Evolutionary conservation across 2,113 vertebrate species (phyloP).

Genomic region (Apaloderma vittatum): DNA sequence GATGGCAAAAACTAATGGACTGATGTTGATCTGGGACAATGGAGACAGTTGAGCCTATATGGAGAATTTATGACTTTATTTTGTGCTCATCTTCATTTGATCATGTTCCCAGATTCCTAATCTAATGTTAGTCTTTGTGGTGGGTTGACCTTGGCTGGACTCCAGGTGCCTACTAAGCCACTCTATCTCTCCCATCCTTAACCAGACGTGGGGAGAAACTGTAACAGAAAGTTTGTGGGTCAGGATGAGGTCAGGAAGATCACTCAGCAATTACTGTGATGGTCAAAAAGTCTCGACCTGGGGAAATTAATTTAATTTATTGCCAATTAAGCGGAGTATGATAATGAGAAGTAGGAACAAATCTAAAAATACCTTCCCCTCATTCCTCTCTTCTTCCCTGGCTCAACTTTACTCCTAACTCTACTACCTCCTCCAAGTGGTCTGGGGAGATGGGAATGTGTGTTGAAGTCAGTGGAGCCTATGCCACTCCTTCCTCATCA

Average conservation of each 20-base stretch:
- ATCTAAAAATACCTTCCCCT: not conserved
- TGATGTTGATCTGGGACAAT: not conserved
- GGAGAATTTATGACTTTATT: not conserved
- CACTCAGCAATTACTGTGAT: not conserved
- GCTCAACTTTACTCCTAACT: not conserved
- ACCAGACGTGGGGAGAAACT: not conserved
- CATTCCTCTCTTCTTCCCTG: not conserved
- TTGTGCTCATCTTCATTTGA: not conserved
- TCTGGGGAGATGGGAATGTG: not conserved
- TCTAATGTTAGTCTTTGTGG: not conserved
- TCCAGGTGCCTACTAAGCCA: rapidly evolving
- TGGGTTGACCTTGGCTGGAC: not conserved
- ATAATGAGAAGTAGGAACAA: not conserved
- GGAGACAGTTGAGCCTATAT: not conserved
- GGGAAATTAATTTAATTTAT: not conserved
- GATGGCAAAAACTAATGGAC: not conserved
- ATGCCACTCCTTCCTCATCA: not conserved
- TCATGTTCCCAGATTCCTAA: not conserved
- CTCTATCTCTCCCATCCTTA: not conserved
- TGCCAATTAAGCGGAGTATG: not conserved
- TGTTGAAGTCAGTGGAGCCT: not conserved
- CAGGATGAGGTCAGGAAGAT: not conserved
- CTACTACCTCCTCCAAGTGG: not conserved
- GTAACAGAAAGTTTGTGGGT: rapidly evolving
- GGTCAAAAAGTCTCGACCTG: not conserved